Evolutionary conservation across 2,888 invertebrate genomes (phyloP).

Genomic region (Meganola albula): DNA sequence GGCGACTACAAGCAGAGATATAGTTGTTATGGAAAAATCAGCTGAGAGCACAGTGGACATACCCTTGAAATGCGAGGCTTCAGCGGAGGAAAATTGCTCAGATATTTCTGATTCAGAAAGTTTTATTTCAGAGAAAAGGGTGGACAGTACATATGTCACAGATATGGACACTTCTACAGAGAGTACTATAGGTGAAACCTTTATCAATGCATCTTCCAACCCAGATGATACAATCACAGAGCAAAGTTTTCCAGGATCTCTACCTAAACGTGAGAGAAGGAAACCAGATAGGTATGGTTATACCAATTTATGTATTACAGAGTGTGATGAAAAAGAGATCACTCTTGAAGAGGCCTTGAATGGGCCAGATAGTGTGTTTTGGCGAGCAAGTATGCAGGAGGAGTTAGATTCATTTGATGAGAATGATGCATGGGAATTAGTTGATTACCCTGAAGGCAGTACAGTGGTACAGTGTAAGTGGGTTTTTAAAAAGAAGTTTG

Average conservation of each 20-base stretch:
- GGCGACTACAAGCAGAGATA: conserved; percentile 10
- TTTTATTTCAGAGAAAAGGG: no score
- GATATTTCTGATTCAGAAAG: no score
- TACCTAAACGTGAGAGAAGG: no score
- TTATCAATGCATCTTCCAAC: no score
- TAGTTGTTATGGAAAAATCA: conserved; percentile 9
- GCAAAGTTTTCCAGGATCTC: no score
- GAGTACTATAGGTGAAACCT: no score
- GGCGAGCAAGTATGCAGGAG: conserved; percentile 3
- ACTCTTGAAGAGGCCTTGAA: conserved; percentile 3
- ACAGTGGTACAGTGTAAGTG: conserved; percentile 10
- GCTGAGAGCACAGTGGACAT: conserved; percentile 12
- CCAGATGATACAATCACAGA: no score
- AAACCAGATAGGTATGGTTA: not conserved
- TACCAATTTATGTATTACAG: not conserved
- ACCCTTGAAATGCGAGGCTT: no score
- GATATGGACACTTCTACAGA: no score
- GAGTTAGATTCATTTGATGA: conserved; percentile 3
- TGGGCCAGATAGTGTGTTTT: conserved; percentile 2
- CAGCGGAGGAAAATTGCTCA: no score
- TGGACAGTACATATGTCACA: no score
- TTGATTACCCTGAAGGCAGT: not conserved
- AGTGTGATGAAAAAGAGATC: not conserved
- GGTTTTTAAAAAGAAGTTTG: conserved; percentile 22
- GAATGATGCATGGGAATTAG: conserved; percentile 9